Evolutionary conservation across 2,888 invertebrate genomes (phyloP).

Genomic region (Ennomos erosarius): DNA sequence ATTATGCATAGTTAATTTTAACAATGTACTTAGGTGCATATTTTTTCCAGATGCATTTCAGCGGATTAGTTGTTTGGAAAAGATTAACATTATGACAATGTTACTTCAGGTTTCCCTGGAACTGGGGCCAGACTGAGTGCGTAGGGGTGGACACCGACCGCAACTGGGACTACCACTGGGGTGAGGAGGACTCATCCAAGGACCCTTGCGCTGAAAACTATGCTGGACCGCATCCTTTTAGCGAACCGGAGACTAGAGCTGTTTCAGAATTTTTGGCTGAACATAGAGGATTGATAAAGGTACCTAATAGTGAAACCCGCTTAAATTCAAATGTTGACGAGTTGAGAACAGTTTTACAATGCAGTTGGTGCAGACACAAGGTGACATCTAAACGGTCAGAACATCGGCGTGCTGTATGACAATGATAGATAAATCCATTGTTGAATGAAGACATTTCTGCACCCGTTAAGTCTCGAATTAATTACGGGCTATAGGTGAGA

Average conservation of each 20-base stretch:
- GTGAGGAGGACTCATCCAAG: slow-evolving; percentile 87
- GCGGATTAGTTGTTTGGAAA: no score
- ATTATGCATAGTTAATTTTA: no score
- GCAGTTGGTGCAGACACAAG: no score
- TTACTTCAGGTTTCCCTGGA: slow-evolving; percentile 78
- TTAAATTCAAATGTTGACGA: no score
- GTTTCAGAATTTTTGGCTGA: slow-evolving; percentile 86
- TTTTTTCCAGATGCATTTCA: no score
- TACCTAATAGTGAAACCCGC: slow-evolving; percentile 43
- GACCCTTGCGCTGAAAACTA: slow-evolving; percentile 91
- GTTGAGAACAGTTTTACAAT: no score
- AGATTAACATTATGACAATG: no score
- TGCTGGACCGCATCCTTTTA: slow-evolving; percentile 89
- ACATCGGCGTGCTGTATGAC: neutral
- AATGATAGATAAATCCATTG: no score
- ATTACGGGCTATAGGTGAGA: no score
- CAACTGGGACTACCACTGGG: slow-evolving; percentile 92
- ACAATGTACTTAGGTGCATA: no score
- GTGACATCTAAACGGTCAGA: neutral
- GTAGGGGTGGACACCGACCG: slow-evolving; percentile 91
- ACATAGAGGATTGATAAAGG: slow-evolving; percentile 86
- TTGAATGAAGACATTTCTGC: no score
- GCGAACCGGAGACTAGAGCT: slow-evolving; percentile 91
- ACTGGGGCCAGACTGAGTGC: slow-evolving; percentile 86
- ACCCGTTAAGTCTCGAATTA: no score